These are phyloP conservation scores for Xiphophorus couchianus DNA, from an alignment of 2,113 vertebrate genomes.

Conservation along the genomic window DNA sequence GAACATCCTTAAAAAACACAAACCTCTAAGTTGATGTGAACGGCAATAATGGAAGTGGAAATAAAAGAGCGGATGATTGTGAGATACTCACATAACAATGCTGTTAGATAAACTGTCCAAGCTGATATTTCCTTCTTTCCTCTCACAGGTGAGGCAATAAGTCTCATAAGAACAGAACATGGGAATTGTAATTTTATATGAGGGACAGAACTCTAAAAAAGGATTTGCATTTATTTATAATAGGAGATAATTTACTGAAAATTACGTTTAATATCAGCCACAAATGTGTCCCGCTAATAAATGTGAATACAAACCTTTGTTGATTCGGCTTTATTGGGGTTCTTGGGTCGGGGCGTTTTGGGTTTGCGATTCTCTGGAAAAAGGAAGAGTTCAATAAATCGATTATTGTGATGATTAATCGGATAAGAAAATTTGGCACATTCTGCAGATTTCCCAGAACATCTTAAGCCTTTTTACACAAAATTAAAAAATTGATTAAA, in stretches of 20 bases:
- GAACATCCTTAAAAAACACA: slow-evolving; percentile 38
- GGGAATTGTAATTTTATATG: background rate
- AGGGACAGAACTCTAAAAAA: background rate
- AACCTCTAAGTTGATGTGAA: background rate
- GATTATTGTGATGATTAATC: no score
- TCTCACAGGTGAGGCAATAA: slow-evolving; percentile 28
- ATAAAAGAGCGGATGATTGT: background rate
- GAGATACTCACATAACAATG: slow-evolving; percentile 41
- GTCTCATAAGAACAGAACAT: slow-evolving; percentile 21
- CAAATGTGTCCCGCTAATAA: background rate
- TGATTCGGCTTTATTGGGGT: background rate
- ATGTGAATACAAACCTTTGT: slow-evolving; percentile 31
- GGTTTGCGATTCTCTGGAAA: background rate
- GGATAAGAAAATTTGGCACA: no score
- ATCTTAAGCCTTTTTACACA: no score
- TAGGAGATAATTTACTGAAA: background rate
- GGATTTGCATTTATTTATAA: background rate
- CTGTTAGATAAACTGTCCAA: slow-evolving; percentile 11
- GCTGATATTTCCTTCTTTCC: slow-evolving; percentile 21
- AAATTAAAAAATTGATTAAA: no score
- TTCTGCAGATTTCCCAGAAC: no score
- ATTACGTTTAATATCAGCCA: background rate
- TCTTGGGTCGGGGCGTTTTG: background rate
- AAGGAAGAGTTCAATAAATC: background rate
- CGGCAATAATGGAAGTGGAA: background rate